These are phyloP conservation scores for Ctenoplectra terminalis DNA, from an alignment of 1,140 invertebrate species.

Conservation along the genomic window DNA sequence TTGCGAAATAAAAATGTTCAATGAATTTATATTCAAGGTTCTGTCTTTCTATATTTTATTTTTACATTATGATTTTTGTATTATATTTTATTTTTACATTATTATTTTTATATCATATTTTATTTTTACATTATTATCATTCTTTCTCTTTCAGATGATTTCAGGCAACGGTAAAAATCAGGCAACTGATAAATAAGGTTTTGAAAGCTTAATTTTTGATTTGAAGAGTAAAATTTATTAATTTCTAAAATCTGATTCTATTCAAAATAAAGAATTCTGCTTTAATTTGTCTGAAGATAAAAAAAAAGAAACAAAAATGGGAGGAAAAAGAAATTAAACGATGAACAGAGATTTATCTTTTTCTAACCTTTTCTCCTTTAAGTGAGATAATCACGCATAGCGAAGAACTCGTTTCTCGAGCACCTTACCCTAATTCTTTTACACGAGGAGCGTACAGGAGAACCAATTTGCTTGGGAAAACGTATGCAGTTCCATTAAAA, in stretches of 20 bases:
- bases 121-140: no score
- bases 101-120: no score
- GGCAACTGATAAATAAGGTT: not conserved
- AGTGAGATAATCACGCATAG: not conserved
- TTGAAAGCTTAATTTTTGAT: not conserved
- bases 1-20: no score
- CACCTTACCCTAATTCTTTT: not conserved
- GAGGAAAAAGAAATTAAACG: no score
- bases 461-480: constrained; percentile 8
- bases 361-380: constrained; percentile 1
- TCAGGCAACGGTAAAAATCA: no score
- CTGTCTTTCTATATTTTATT: no score
- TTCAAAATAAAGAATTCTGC: not conserved
- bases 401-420: constrained; percentile 7
- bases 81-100: no score
- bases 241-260: not conserved
- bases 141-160: no score
- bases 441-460: not conserved
- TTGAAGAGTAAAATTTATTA: not conserved
- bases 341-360: constrained; percentile 18
- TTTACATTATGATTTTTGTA: no score
- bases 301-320: no score
- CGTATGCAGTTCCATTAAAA: constrained; percentile 24
- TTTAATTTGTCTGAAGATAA: no score
- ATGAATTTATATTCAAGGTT: no score